Percentiles rank a stretch among this genome's conserved stretches.
Evolutionary conservation across 2,113 vertebrate species (phyloP).

Genomic region (Strix aluco): DNA sequence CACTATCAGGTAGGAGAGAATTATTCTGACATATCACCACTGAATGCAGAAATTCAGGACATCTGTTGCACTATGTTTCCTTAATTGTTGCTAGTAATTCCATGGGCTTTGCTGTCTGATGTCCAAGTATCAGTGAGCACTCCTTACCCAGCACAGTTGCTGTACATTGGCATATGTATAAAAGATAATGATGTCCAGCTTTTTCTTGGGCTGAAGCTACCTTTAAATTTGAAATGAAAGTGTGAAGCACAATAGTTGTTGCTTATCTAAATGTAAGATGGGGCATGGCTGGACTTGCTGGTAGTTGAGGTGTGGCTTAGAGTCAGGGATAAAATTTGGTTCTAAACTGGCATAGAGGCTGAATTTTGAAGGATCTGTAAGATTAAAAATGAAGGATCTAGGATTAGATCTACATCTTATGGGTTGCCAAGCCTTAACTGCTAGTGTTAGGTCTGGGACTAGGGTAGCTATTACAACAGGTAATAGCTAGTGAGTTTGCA

Average conservation of each 20-base stretch:
- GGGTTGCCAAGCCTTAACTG: background rate
- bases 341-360: background rate
- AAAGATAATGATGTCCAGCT: background rate
- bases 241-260: background rate
- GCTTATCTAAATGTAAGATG: background rate
- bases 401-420: background rate
- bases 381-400: background rate
- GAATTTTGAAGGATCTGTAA: background rate
- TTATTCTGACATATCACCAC: background rate
- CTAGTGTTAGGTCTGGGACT: background rate
- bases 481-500: background rate
- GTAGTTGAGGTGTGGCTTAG: background rate
- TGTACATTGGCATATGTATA: background rate
- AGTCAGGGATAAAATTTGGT: background rate
- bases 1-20: constrained; percentile 60
- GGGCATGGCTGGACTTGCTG: background rate
- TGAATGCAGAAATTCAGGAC: background rate
- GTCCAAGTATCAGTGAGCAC: background rate
- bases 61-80: background rate
- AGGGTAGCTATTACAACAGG: background rate
- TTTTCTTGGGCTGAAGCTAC: background rate
- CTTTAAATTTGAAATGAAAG: background rate
- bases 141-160: background rate
- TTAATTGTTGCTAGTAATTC: background rate
- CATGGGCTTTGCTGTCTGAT: background rate